These are phyloP conservation scores for Leptinotarsa texana DNA, from an alignment of 1,140 invertebrate genomes.

Conservation along the genomic window DNA sequence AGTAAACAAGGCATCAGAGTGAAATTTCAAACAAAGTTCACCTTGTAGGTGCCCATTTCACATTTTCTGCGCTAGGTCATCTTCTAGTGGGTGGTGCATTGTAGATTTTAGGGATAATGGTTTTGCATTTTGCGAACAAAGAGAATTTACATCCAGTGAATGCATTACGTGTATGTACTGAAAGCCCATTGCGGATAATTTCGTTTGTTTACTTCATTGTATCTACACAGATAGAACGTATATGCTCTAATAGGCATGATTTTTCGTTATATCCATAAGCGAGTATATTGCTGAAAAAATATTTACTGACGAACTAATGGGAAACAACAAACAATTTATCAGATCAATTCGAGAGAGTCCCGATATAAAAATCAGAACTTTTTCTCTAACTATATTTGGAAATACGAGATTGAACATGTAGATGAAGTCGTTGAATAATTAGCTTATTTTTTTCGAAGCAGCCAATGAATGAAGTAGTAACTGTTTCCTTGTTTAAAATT, in stretches of 20 bases:
- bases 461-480: too few species aligned
- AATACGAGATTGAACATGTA: too few species aligned
- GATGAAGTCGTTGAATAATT: too few species aligned
- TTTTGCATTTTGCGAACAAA: not conserved
- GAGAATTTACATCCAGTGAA: not conserved
- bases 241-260: not conserved
- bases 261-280: not conserved
- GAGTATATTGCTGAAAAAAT: too few species aligned
- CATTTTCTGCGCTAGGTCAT: slow-evolving; percentile 1
- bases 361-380: too few species aligned
- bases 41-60: not conserved
- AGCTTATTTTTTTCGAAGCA: too few species aligned
- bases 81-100: not conserved
- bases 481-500: too few species aligned
- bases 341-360: too few species aligned
- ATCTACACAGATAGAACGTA: not conserved
- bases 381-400: too few species aligned
- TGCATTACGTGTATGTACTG: not conserved
- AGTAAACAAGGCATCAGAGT: too few species aligned
- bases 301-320: too few species aligned
- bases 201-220: not conserved
- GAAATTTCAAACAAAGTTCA: not conserved
- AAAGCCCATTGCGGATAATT: slow-evolving; percentile 5
- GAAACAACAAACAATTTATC: too few species aligned
- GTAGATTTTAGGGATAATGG: not conserved